These are phyloP conservation scores for Bhutanitis thaidina DNA, from an alignment of 2,888 invertebrate genomes.

Conservation along the genomic window DNA sequence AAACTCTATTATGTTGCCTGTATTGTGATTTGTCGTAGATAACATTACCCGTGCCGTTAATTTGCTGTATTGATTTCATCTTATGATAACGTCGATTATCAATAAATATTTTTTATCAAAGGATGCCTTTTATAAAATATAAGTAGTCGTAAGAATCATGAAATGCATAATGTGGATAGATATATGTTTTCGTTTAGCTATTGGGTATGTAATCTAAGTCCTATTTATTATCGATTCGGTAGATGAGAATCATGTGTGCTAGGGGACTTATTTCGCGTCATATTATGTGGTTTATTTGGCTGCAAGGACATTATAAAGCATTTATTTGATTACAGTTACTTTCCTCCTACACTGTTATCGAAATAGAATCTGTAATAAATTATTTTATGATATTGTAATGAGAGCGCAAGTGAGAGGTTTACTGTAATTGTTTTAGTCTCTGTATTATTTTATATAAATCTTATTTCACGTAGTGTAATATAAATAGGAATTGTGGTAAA, in stretches of 20 bases:
- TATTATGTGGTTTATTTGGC: slow-evolving; percentile 45
- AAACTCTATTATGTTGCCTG: slow-evolving; percentile 55
- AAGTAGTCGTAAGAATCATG: slow-evolving; percentile 68
- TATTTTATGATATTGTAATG: slow-evolving; percentile 57
- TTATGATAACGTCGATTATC: slow-evolving; percentile 40
- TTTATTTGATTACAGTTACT: slow-evolving; percentile 64
- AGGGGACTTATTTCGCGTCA: slow-evolving; percentile 36
- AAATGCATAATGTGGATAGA: slow-evolving; percentile 61
- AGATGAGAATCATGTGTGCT: slow-evolving; percentile 42
- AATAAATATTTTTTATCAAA: slow-evolving; percentile 59
- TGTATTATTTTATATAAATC: slow-evolving; percentile 6
- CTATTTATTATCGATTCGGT: slow-evolving; percentile 50
- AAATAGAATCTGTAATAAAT: slow-evolving; percentile 72
- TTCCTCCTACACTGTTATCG: slow-evolving; percentile 50
- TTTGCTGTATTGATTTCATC: slow-evolving; percentile 49
- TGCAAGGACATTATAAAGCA: slow-evolving; percentile 54
- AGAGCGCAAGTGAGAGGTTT: slow-evolving; percentile 18
- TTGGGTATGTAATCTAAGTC: slow-evolving; percentile 42
- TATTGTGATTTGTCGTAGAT: slow-evolving; percentile 62
- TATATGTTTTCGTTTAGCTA: slow-evolving; percentile 58
- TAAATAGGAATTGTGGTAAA: slow-evolving; percentile 4
- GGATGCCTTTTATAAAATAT: slow-evolving; percentile 74
- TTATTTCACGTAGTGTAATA: slow-evolving; percentile 5
- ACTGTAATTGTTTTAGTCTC: slow-evolving; percentile 4
- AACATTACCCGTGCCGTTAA: slow-evolving; percentile 52